phyloP scores from a whole-genome alignment of 2,797 vertebrate species.

The Vireo griseus region DNA sequence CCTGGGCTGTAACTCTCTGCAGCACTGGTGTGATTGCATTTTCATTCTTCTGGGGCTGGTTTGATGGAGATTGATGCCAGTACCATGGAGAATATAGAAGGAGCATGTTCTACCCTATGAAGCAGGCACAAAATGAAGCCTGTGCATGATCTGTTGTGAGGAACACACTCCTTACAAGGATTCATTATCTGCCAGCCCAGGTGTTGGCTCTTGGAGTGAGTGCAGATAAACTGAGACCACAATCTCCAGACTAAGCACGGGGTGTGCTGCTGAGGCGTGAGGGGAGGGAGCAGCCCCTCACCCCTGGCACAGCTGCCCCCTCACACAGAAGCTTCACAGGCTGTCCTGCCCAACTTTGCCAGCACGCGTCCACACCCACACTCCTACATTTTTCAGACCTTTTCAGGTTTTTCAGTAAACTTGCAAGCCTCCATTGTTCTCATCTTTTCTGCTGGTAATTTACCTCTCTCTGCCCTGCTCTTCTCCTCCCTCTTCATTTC shows the following conservation, averaged over 20 bases:
- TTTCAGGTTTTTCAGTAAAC: background rate
- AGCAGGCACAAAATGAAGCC: background rate
- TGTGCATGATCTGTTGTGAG: background rate
- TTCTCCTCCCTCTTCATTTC: background rate
- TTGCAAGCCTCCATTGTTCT: background rate
- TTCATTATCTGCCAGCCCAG: background rate
- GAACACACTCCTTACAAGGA: background rate
- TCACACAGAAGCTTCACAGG: fast-evolving
- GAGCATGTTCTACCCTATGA: background rate
- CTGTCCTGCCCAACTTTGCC: background rate
- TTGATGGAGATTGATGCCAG: background rate
- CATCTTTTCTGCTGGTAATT: background rate
- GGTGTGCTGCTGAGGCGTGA: background rate
- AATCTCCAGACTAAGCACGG: fast-evolving
- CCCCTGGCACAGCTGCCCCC: background rate
- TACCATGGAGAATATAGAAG: background rate
- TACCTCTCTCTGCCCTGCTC: background rate
- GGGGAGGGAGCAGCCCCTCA: background rate
- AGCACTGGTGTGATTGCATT: background rate
- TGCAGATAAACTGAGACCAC: background rate
- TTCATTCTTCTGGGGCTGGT: background rate
- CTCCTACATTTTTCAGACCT: background rate
- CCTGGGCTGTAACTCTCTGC: background rate
- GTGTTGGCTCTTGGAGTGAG: background rate
- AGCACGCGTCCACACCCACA: fast-evolving